Evolutionary conservation across 2,888 invertebrate genomes (phyloP).

Genomic region (Drosophila maculinotata): DNA sequence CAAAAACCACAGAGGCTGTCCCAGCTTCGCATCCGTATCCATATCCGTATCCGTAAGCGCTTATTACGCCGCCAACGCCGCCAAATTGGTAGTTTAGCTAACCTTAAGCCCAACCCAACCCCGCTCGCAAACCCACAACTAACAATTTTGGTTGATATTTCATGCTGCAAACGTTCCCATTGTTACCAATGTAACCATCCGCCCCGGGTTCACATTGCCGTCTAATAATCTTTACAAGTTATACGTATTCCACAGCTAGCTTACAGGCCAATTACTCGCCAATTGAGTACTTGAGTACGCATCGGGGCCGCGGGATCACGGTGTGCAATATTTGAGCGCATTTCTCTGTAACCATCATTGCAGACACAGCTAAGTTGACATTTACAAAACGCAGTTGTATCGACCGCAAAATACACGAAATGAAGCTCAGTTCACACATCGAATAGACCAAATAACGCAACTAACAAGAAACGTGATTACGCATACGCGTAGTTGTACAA

Average conservation of each 20-base stretch:
- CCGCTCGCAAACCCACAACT: background rate
- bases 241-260: conserved; percentile 42
- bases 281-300: conserved; percentile 19
- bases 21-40: conserved; percentile 4
- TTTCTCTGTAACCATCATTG: conserved; percentile 52
- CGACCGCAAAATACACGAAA: conserved; percentile 3
- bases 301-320: conserved; percentile 28
- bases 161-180: too few relatives aligned
- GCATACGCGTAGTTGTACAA: too few relatives aligned
- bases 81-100: background rate
- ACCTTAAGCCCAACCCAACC: background rate
- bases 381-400: conserved; percentile 34
- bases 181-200: too few relatives aligned
- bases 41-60: conserved; percentile 11
- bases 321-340: conserved; percentile 36
- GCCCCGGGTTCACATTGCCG: conserved; percentile 4
- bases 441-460: too few relatives aligned
- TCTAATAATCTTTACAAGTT: conserved; percentile 32
- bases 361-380: conserved; percentile 61
- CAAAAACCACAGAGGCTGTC: background rate
- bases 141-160: background rate
- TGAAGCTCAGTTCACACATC: conserved; percentile 8
- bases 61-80: conserved; percentile 17
- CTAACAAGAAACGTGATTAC: too few relatives aligned
- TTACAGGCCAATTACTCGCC: conserved; percentile 16